Conservation (phyloP, 2,113 vertebrate species). For the Xiphophorus hellerii region DNA sequence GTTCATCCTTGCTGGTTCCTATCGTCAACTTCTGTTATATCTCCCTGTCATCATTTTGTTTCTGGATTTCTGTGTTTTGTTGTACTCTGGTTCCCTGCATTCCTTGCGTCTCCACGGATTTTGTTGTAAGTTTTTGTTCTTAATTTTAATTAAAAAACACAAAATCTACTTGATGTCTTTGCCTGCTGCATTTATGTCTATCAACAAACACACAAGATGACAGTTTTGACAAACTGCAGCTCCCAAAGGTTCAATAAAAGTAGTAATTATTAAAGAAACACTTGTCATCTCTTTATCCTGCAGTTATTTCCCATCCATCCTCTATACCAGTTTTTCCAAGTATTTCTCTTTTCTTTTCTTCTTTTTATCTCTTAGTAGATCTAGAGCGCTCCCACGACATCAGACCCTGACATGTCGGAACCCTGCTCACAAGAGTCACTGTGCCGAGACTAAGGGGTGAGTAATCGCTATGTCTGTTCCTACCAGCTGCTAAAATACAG, state of each 20-base stretch:
- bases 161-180: too few species aligned
- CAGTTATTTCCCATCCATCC: neutral
- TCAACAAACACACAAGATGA: too few species aligned
- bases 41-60: too few species aligned
- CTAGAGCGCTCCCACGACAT: slow-evolving; percentile 74
- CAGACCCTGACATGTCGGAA: slow-evolving; percentile 40
- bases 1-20: too few species aligned
- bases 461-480: slow-evolving; percentile 44
- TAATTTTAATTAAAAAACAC: too few species aligned
- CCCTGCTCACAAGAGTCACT: slow-evolving; percentile 22
- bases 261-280: neutral
- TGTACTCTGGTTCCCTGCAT: too few species aligned
- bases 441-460: neutral
- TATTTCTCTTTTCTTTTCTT: neutral
- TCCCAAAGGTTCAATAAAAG: neutral
- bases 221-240: too few species aligned
- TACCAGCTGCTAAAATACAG: slow-evolving; percentile 69
- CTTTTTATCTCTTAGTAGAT: slow-evolving; percentile 9
- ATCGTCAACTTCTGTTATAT: too few species aligned
- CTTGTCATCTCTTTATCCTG: neutral
- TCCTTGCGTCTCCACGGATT: too few species aligned
- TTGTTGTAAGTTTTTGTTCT: too few species aligned
- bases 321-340: neutral
- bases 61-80: too few species aligned
- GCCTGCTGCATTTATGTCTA: too few species aligned